These are phyloP conservation scores for Tetanocera ferruginea DNA, from an alignment of 2,888 invertebrate genomes.

Conservation along the genomic window DNA sequence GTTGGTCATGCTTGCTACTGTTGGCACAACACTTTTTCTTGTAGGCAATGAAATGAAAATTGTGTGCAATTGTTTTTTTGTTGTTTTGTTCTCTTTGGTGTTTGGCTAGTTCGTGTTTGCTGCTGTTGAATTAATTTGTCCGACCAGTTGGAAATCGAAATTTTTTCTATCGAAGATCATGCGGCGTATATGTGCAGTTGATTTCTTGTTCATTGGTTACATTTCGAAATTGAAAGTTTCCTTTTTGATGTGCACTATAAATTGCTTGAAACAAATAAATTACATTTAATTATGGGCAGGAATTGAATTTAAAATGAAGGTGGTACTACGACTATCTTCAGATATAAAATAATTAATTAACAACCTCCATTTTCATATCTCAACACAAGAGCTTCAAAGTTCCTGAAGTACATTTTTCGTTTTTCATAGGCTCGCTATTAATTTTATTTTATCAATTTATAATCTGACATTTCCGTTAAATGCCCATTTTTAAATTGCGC, in stretches of 20 bases:
- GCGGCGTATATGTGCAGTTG: not conserved
- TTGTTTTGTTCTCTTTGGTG: constrained; percentile 25
- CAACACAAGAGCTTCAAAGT: too few species aligned
- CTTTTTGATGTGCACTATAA: constrained; percentile 29
- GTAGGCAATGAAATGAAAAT: constrained; percentile 47
- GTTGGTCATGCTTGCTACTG: constrained; percentile 39
- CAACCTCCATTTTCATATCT: too few species aligned
- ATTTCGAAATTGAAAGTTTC: constrained; percentile 34
- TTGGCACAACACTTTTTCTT: constrained; percentile 43
- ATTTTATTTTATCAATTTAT: too few species aligned
- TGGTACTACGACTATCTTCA: too few species aligned
- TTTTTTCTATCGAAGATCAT: not conserved
- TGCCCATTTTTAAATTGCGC: too few species aligned
- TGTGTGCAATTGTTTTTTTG: constrained; percentile 45
- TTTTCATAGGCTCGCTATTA: too few species aligned
- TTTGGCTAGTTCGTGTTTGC: not conserved
- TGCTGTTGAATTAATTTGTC: not conserved
- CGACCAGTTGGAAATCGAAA: not conserved
- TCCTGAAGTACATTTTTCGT: too few species aligned
- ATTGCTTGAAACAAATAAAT: not conserved
- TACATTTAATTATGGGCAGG: too few species aligned
- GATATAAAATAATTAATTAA: too few species aligned
- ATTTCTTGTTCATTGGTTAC: constrained; percentile 16
- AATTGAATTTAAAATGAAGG: too few species aligned
- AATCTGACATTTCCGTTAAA: too few species aligned